phyloP scores from a whole-genome alignment of 2,797 vertebrate species.

The Lepus townsendii region DNA sequence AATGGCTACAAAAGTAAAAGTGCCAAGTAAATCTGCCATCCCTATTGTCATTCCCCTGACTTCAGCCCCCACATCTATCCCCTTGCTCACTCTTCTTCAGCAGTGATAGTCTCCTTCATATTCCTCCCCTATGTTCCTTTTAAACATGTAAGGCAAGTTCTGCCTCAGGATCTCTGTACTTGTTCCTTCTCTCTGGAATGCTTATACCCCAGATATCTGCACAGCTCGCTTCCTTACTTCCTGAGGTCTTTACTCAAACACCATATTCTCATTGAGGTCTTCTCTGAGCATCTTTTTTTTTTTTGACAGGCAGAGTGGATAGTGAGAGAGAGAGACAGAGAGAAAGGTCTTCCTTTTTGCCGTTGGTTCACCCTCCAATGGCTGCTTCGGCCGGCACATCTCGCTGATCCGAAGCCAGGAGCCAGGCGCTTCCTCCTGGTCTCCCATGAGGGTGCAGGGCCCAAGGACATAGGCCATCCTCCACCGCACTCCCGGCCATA shows the following conservation, averaged over 20 bases:
- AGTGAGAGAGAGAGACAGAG: too few relatives aligned
- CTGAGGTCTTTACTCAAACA: background rate
- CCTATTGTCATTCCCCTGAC: background rate
- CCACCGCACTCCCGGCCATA: too few relatives aligned
- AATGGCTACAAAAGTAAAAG: background rate
- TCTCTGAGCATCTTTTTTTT: background rate
- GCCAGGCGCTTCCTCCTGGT: too few relatives aligned
- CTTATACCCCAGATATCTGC: background rate
- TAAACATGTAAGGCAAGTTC: background rate
- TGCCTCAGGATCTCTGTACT: background rate
- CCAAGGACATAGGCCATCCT: too few relatives aligned
- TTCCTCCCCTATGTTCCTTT: background rate
- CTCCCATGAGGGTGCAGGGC: too few relatives aligned
- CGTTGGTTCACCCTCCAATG: too few relatives aligned
- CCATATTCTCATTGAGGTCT: background rate
- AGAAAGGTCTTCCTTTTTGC: too few relatives aligned
- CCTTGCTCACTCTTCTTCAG: background rate
- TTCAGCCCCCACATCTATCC: background rate
- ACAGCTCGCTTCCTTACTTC: background rate
- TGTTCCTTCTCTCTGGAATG: background rate
- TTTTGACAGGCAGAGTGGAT: too few relatives aligned
- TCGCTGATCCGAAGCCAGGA: too few relatives aligned
- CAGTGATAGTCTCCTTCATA: background rate
- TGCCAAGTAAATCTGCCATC: background rate
- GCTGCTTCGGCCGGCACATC: too few relatives aligned